Percentiles rank a stretch among this genome's conserved stretches.
Evolutionary conservation across 2,888 invertebrate species (phyloP).

Genomic region (Mactromeris polynyma): DNA sequence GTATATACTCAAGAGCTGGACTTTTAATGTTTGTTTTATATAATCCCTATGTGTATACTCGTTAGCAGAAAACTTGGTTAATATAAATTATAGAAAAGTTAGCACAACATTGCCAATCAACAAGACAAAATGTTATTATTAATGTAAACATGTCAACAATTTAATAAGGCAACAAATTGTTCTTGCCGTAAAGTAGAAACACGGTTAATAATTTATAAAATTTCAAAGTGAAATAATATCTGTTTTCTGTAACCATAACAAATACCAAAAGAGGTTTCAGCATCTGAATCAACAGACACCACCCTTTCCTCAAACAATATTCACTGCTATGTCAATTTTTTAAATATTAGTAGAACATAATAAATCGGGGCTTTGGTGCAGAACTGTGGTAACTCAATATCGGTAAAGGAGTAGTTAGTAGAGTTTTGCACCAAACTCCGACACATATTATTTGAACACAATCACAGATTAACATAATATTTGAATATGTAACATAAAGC

Average conservation of each 20-base stretch:
- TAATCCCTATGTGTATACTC: too few relatives aligned
- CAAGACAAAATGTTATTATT: too few relatives aligned
- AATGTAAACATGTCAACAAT: too few relatives aligned
- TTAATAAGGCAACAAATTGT: too few relatives aligned
- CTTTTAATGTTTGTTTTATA: too few relatives aligned
- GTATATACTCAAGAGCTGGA: too few relatives aligned
- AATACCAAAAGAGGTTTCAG: background rate
- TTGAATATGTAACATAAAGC: slow-evolving; percentile 36
- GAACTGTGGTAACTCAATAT: background rate
- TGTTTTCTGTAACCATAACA: background rate
- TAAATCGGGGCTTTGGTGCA: background rate
- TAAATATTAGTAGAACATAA: slow-evolving; percentile 28
- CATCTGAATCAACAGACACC: background rate
- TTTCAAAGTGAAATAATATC: background rate
- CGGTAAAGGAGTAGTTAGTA: background rate
- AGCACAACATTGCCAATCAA: too few relatives aligned
- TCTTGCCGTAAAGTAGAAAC: too few relatives aligned
- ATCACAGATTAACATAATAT: slow-evolving; percentile 41
- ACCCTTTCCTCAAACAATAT: background rate
- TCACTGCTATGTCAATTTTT: slow-evolving; percentile 29
- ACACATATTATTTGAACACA: slow-evolving; percentile 38
- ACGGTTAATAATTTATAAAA: background rate
- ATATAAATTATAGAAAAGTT: too few relatives aligned
- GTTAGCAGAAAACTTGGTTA: too few relatives aligned
- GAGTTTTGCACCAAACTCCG: background rate